Evolutionary conservation across 2,113 vertebrate species (phyloP), one percentile per base, ranked within the genome.

Genomic region (Alaudala cheleensis): DNA sequence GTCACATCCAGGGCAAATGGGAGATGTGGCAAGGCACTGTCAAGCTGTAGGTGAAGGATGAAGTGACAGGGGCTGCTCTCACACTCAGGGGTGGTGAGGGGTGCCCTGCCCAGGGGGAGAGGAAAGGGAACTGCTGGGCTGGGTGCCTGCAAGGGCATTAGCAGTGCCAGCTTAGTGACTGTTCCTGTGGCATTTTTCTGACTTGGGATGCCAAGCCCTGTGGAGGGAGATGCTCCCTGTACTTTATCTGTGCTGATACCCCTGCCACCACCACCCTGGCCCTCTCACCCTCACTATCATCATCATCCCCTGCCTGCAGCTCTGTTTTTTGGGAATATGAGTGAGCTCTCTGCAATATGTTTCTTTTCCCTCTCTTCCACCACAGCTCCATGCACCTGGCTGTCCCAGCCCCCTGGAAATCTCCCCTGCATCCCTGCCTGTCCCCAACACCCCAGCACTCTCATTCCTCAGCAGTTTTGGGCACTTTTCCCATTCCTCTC

Each of bases 311-410:
- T 65, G 22, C 85, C 49, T 53, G 42, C 80, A 80, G 53, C 67
- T 72, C 53, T n/a, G 17, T 12, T 54, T 80, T 37, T 25, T 40
- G 33, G 78, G 31, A 82, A 45, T 34, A 23, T 11, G 3, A 33
- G 39, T 0, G 0, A 45, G n/a, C 11, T 42, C 31, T 91, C 64
- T 50, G 21, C 25, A 3, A 0, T 21, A 16, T 56, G n/a, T 87
- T 69, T 33, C 50, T 77, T 60, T 47, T 54, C 65, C 21, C 47
- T 77, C 64, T 88, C 5, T 54, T 90, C 58, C n/a, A 22, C 23
- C 33, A 40, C 2, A 6, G 17, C 72, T 60, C 47, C 60, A 0
- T 39, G 42, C 92, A 89, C 84, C 67, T 67, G 92, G 83, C 67
- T 86, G 29, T 64, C n/a, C 62, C 62, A 77, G 51, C 25, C 26